phyloP scores from a whole-genome alignment of 2,113 vertebrate species.

The Ciconia maguari region DNA sequence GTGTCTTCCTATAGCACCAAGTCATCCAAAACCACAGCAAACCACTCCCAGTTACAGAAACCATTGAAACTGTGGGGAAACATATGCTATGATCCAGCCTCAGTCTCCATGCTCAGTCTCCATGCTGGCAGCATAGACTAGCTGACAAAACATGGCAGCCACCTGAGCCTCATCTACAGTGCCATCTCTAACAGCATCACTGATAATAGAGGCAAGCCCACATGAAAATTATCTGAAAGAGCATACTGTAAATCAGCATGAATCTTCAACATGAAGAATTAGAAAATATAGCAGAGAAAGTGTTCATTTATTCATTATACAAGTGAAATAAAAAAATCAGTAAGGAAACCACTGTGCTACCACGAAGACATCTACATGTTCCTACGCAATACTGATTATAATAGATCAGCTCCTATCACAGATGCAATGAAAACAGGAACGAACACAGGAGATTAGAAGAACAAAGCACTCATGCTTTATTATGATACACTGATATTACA shows the following conservation, averaged over 20 bases:
- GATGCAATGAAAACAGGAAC: neutral
- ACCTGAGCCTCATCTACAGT: neutral
- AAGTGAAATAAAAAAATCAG: neutral
- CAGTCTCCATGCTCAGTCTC: neutral
- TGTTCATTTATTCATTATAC: neutral
- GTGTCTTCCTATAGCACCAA: neutral
- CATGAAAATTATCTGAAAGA: neutral
- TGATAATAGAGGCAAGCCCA: neutral
- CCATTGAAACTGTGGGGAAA: neutral
- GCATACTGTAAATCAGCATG: neutral
- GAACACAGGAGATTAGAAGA: neutral
- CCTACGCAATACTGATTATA: neutral
- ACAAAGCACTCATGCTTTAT: neutral
- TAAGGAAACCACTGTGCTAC: neutral
- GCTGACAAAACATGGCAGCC: neutral
- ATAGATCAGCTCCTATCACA: neutral
- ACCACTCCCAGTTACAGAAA: neutral
- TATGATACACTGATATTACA: neutral
- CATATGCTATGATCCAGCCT: neutral
- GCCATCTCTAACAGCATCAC: neutral
- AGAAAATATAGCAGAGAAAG: neutral
- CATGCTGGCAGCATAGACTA: neutral
- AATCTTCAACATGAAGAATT: neutral
- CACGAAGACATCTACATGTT: neutral
- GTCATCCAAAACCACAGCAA: neutral